Percentiles rank a stretch among this genome's conserved stretches.
Conservation (phyloP, 2,888 invertebrate genomes). For the Drosophila anceps region DNA sequence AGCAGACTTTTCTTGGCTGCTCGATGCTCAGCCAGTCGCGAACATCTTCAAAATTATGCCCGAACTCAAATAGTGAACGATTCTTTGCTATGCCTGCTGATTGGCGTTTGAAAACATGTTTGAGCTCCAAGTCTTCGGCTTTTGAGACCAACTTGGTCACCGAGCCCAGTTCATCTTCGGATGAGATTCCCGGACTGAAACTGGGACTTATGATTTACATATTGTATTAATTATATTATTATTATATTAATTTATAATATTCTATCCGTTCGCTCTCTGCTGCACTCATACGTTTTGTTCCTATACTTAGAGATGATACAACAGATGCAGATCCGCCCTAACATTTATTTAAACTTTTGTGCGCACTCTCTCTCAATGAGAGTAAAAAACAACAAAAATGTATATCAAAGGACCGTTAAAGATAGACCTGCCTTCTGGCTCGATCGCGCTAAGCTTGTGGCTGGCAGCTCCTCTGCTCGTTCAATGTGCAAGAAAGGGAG, state of each 20-base stretch:
- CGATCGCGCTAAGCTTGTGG: neutral
- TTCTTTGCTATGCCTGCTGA: conserved; percentile 4
- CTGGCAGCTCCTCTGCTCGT: neutral
- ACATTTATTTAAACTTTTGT: no score
- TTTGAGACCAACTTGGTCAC: conserved; percentile 46
- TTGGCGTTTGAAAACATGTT: conserved; percentile 20
- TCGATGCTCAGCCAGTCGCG: conserved; percentile 40
- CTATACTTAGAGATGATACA: no score
- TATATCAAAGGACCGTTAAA: neutral
- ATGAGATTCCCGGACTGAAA: neutral
- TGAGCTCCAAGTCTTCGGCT: conserved; percentile 52
- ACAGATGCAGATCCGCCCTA: neutral
- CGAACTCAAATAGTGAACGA: conserved; percentile 57
- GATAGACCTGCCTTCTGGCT: neutral
- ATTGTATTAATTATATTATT: neutral
- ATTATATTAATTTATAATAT: no score
- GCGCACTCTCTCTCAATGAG: neutral
- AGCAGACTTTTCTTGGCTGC: conserved; percentile 41
- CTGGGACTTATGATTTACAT: conserved; percentile 21
- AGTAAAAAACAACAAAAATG: neutral
- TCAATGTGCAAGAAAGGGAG: neutral
- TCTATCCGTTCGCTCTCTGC: no score
- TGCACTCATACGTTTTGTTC: no score
- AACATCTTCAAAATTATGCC: conserved; percentile 62
- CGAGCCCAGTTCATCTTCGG: conserved; percentile 30